Evolutionary conservation across 2,888 invertebrate genomes (phyloP).

Genomic region (Stratiomys singularior): DNA sequence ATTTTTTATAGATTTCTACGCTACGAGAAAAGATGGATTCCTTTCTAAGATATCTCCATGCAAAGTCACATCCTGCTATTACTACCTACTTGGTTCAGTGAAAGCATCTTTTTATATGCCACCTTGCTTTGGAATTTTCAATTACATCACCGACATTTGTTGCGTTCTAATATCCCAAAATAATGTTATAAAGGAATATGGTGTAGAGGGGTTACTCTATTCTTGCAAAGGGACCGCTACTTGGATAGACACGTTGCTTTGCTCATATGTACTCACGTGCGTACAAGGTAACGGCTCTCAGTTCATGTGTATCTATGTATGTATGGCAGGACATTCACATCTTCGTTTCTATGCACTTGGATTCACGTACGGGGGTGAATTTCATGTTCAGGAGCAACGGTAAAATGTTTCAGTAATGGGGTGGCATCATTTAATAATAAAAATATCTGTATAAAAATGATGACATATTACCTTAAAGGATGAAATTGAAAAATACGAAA

Average conservation of each 20-base stretch:
- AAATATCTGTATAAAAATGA: slow-evolving; percentile 42
- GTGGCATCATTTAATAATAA: slow-evolving; percentile 39
- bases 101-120: slow-evolving; percentile 38
- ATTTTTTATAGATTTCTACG: slow-evolving; percentile 39
- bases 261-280: slow-evolving; percentile 6
- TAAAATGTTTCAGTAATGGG: slow-evolving; percentile 24
- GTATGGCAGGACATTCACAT: slow-evolving; percentile 19
- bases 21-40: slow-evolving; percentile 31
- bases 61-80: background rate
- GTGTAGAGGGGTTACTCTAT: background rate
- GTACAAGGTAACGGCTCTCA: background rate
- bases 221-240: slow-evolving; percentile 1
- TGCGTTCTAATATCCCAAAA: slow-evolving; percentile 43
- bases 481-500: slow-evolving; percentile 40
- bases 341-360: background rate
- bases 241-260: slow-evolving; percentile 20
- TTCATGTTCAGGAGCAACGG: background rate
- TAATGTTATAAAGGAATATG: slow-evolving; percentile 29
- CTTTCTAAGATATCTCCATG: background rate
- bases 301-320: background rate
- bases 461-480: slow-evolving; percentile 44
- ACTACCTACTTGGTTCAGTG: background rate
- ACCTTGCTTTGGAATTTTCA: slow-evolving; percentile 45
- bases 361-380: background rate
- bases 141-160: slow-evolving; percentile 46